These are phyloP conservation scores for Mico argentatus DNA, from an alignment of 2,797 vertebrate species.

Conservation along the genomic window DNA sequence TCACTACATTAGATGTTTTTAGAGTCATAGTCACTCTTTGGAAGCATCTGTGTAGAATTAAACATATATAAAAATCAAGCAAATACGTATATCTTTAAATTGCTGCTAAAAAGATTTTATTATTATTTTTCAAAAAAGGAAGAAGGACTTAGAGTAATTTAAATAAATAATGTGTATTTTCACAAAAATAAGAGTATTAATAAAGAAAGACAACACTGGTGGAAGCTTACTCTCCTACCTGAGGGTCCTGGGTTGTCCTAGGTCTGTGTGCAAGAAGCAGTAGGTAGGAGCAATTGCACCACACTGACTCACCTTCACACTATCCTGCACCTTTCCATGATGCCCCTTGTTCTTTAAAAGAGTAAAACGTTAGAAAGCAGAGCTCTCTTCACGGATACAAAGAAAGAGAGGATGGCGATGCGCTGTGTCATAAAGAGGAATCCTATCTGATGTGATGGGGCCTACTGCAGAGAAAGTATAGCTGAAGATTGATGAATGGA, in stretches of 20 bases:
- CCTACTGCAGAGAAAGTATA: neutral
- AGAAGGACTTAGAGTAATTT: neutral
- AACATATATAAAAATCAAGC: neutral
- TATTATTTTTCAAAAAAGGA: neutral
- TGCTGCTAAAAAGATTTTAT: neutral
- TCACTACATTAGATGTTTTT: neutral
- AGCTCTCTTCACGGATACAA: neutral
- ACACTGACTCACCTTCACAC: fast-evolving
- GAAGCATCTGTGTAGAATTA: neutral
- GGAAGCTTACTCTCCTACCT: too few relatives aligned
- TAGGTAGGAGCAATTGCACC: neutral
- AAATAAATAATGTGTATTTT: neutral
- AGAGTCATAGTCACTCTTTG: neutral
- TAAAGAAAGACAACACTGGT: neutral
- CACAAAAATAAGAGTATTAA: neutral
- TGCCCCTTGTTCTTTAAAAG: fast-evolving
- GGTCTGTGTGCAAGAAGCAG: too few relatives aligned
- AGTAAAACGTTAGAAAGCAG: neutral
- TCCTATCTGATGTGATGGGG: fast-evolving
- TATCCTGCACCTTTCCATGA: neutral
- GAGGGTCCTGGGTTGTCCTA: too few relatives aligned
- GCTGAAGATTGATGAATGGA: too few relatives aligned
- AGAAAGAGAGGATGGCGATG: fast-evolving
- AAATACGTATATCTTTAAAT: neutral
- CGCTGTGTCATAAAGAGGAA: neutral